These are phyloP conservation scores for Terrapene triunguis DNA, from an alignment of 2,113 vertebrate genomes.

Conservation along the genomic window DNA sequence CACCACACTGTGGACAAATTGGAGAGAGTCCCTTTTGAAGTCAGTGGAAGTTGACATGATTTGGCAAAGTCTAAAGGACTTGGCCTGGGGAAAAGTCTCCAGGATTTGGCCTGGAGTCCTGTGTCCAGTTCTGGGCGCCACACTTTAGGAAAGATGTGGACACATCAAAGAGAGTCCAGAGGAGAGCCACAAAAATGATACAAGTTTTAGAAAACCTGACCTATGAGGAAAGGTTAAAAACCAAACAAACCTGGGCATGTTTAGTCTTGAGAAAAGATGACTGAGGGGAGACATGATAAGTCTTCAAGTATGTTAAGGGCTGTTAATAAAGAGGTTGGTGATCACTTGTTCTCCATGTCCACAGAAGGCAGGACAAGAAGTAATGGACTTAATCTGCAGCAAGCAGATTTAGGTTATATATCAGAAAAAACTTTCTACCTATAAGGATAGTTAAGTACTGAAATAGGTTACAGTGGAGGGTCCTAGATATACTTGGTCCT, in stretches of 20 bases:
- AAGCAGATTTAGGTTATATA: neutral
- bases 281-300: neutral
- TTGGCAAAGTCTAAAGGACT: no score
- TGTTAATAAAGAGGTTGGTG: neutral
- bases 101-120: no score
- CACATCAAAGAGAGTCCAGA: neutral
- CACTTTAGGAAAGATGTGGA: neutral
- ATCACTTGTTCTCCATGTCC: neutral
- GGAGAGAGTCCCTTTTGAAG: no score
- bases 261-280: neutral
- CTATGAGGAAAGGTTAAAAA: neutral
- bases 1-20: no score
- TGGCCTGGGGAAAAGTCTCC: no score
- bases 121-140: neutral
- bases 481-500: no score
- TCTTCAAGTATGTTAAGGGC: neutral
- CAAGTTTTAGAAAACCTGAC: neutral
- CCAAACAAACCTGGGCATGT: neutral
- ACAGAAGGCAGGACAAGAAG: neutral
- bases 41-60: no score
- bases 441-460: neutral
- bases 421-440: neutral
- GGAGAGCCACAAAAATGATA: neutral
- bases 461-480: no score
- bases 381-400: neutral